These are phyloP conservation scores for Notocelia uddmanniana DNA, from an alignment of 2,888 invertebrate species.

Conservation along the genomic window DNA sequence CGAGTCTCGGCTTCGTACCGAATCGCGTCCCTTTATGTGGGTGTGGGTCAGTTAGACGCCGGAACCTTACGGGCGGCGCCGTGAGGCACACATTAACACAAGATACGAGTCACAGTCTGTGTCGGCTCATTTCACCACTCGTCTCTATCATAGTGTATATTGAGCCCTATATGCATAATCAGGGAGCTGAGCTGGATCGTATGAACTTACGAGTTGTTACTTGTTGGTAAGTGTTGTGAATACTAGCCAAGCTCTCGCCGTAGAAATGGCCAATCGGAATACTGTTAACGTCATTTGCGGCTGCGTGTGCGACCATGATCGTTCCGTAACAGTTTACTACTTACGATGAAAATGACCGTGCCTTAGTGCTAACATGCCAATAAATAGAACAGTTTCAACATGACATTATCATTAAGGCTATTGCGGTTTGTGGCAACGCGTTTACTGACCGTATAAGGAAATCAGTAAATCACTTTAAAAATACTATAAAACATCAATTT, in stretches of 20 bases:
- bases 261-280: slow-evolving; percentile 45
- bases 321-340: slow-evolving; percentile 40
- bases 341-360: slow-evolving; percentile 30
- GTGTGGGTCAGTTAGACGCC: slow-evolving; percentile 48
- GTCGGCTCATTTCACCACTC: background rate
- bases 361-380: slow-evolving; percentile 35
- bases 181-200: background rate
- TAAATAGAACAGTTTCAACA: slow-evolving; percentile 46
- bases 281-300: slow-evolving; percentile 45
- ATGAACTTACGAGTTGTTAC: background rate
- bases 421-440: slow-evolving; percentile 30
- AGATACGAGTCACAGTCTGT: slow-evolving; percentile 25
- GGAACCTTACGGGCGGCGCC: slow-evolving; percentile 44
- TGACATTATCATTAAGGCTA: slow-evolving; percentile 37
- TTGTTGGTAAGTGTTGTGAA: background rate
- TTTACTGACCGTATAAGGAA: slow-evolving; percentile 18
- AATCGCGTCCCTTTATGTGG: slow-evolving; percentile 47
- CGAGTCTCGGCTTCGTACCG: slow-evolving; percentile 38
- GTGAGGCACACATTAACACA: slow-evolving; percentile 40
- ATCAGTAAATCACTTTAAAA: slow-evolving; percentile 27
- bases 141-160: background rate
- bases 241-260: slow-evolving; percentile 17
- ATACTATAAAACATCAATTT: background rate
- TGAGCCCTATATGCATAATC: background rate
- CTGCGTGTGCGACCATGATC: slow-evolving; percentile 40